Evolutionary conservation across 2,888 invertebrate species (phyloP), one percentile per base, ranked within the genome.

Genomic region (Calameuta pallipes): DNA sequence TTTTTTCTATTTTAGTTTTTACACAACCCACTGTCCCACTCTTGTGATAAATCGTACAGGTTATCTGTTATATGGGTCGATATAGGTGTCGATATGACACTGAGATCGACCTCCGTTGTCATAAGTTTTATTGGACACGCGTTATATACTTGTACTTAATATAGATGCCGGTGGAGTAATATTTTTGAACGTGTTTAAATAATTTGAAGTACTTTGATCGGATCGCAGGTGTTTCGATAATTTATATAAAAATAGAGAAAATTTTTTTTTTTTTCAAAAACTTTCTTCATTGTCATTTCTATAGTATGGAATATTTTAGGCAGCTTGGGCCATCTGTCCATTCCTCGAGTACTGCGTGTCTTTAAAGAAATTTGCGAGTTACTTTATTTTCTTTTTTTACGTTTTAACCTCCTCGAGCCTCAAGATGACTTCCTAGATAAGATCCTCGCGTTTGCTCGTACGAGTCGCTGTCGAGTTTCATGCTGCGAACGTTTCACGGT

Each of bases 401-500:
- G 56, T 56, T 56, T 56, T 56, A 56, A 56, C 56, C 56, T 56
- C 23, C 56, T 56, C 56, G 56, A 56, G 56, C 23, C 56, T 1
- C 23, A 56, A 71, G 11, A 71, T 71, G 71, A 31, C 71, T 71
- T 71, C 71, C 71, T 31, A n/a, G 71, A 71, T 71, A 31, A 71
- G 34, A 31, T 34, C 15, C 71, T 71, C 71, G 71, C 23, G 71
- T 71, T 71, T 71, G 71, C 33, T 34, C 34, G 13, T 31, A 71
- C 71, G 71, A 31, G 30, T 33, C 34, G 71, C 31, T 71, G 71
- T 34, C 71, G 71, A 31, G 71, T 31, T 71, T 71, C 71, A 34
- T 71, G 71, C 71, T 34, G 71, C 71, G 30, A 31, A 71, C 33
- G 71, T 31, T 71, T 71, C 71, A 71, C 34, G 71, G 71, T 71